phyloP scores from a whole-genome alignment of 2,113 vertebrate species.

The Beaufortia kweichowensis region DNA sequence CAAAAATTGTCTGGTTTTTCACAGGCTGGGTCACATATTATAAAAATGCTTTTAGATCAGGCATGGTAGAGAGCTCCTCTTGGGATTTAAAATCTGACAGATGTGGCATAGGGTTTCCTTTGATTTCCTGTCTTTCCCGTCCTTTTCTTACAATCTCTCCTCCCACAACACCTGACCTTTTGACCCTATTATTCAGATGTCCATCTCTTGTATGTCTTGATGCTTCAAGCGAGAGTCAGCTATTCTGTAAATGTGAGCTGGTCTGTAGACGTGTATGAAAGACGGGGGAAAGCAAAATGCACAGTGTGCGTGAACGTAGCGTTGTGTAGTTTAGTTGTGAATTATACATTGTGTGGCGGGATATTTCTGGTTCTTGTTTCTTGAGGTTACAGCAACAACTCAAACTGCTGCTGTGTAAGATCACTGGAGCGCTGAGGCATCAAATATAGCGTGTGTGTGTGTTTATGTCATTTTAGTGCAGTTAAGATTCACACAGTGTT shows the following conservation, averaged over 20 bases:
- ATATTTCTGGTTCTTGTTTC: conserved; percentile 16
- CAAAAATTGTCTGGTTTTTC: no score
- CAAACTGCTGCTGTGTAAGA: conserved; percentile 17
- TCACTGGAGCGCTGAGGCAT: conserved; percentile 4
- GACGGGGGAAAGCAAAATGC: background rate
- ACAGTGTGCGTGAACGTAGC: background rate
- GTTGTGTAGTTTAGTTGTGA: conserved; percentile 28
- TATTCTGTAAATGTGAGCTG: conserved; percentile 4
- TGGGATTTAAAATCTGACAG: no score
- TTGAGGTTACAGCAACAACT: background rate
- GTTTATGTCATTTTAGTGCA: background rate
- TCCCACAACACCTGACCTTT: background rate
- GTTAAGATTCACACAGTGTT: background rate
- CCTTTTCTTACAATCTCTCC: background rate
- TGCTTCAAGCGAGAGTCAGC: conserved; percentile 6
- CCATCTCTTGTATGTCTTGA: background rate
- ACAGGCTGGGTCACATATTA: no score
- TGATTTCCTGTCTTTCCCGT: background rate
- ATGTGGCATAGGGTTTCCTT: no score
- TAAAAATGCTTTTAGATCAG: no score
- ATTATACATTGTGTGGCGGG: conserved; percentile 14
- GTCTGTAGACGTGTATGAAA: background rate
- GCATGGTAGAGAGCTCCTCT: no score
- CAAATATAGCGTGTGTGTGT: conserved; percentile 14
- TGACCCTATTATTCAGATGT: background rate